Evolutionary conservation across 2,888 invertebrate species (phyloP), one percentile per base, ranked within the genome.

Genomic region (Lithophane semibrunnea): DNA sequence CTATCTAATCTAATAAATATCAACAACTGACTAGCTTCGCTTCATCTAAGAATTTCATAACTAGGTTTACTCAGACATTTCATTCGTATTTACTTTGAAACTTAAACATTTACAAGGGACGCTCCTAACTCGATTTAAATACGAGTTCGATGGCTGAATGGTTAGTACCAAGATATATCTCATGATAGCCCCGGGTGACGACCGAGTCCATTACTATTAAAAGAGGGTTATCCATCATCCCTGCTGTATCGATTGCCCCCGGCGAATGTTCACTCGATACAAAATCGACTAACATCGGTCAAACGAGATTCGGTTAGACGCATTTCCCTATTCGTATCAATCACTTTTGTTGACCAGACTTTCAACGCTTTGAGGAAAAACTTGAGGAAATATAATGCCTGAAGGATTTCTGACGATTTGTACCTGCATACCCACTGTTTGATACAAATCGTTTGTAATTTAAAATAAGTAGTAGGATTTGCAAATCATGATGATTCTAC

Each of bases 201-300:
- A 61, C 74, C 73, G 65, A 80, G 79, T 84, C 84, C 88, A 86
- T 88, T 86, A 83, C 87, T 83, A 84, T 87, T 88, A 88, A 88
- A 88, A 88, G 86, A 80, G 86, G 80, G 83, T 74, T 78, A 88
- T 88, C 88, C 84, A 87, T 88, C 88, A 89, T 86, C 78, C 73
- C 64, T 68, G 77, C 67, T 67, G 64, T 74, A 84, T 76, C 77
- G 80, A 78, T 76, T 56, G 79, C 81, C 75, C 76, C 68, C 47
- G 64, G 65, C 73, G 75, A 80, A 80, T 75, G 78, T 80, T 80
- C 79, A 83, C 82, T 87, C 91, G 88, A 90, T 89, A 88, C 88
- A 85, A 87, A 89, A 90, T 88, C 86, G 90, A 84, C 84, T 88
- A 86, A 85, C 87, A 88, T 88, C 88, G 84, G 82, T 90, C 90